Percentiles rank a stretch among this genome's conserved stretches.
phyloP scores from a whole-genome alignment of 2,113 vertebrate genomes.

The Thymallus thymallus region DNA sequence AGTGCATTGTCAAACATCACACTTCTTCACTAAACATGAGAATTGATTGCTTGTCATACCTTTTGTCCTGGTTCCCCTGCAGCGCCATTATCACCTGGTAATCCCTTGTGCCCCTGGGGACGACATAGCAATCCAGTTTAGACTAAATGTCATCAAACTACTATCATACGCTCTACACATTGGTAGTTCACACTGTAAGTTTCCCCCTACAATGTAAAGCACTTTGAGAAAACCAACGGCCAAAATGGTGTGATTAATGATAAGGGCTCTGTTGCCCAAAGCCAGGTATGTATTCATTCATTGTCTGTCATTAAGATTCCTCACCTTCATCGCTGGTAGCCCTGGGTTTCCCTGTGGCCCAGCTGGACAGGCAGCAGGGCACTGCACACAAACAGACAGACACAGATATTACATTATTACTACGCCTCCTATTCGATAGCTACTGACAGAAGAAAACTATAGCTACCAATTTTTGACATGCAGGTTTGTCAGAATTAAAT shows the following conservation, averaged over 20 bases:
- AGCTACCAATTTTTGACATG: too few relatives aligned
- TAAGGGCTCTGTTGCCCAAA: too few relatives aligned
- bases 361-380: conserved; percentile 73
- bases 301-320: neutral
- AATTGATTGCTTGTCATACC: conserved; percentile 44
- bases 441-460: neutral
- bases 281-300: neutral
- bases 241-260: neutral
- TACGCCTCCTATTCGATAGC: neutral
- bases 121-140: conserved; percentile 12
- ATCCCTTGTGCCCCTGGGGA: conserved; percentile 73
- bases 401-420: conserved; percentile 3
- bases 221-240: neutral
- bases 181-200: too few relatives aligned
- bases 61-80: conserved; percentile 68
- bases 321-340: conserved; percentile 77
- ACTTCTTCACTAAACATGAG: neutral
- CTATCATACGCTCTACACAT: too few relatives aligned
- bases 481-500: too few relatives aligned
- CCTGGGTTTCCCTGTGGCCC: conserved; percentile 75
- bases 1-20: too few relatives aligned
- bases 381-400: conserved; percentile 53
- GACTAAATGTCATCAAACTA: neutral
- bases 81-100: conserved; percentile 64
- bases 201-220: too few relatives aligned